Conservation (phyloP, 1,140 invertebrate genomes). For the Hyles vespertilio region DNA sequence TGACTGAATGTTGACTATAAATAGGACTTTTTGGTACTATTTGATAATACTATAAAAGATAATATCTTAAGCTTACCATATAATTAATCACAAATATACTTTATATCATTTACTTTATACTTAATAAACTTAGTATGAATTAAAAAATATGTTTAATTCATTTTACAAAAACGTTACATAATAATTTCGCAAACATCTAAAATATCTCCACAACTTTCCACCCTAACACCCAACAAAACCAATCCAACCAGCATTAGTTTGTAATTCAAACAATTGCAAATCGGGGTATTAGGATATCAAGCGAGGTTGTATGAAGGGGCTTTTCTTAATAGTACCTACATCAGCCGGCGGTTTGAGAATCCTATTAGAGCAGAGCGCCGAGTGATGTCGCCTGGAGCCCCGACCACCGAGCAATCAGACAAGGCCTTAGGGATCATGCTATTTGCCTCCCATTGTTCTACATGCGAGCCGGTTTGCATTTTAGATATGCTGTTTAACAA, state of each 20-base stretch:
- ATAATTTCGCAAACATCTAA: too few relatives aligned
- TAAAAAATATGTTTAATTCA: too few relatives aligned
- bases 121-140: too few relatives aligned
- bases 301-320: slow-evolving; percentile 3
- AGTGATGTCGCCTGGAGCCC: slow-evolving; percentile 2
- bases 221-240: too few relatives aligned
- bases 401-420: slow-evolving; percentile 29
- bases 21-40: too few relatives aligned
- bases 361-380: slow-evolving; percentile 22
- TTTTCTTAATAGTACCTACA: slow-evolving; percentile 23
- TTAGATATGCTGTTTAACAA: background rate
- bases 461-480: slow-evolving; percentile 17
- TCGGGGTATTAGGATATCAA: background rate
- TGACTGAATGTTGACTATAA: too few relatives aligned
- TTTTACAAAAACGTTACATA: too few relatives aligned
- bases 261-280: background rate
- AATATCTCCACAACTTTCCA: too few relatives aligned
- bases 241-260: background rate
- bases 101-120: too few relatives aligned
- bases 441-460: slow-evolving; percentile 34
- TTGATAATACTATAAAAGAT: too few relatives aligned
- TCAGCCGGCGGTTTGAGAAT: slow-evolving; percentile 28
- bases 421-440: slow-evolving; percentile 30
- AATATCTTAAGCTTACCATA: too few relatives aligned
- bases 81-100: too few relatives aligned